These are phyloP conservation scores for Sebastes hubbsi DNA, from an alignment of 2,797 vertebrate genomes.

Conservation along the genomic window DNA sequence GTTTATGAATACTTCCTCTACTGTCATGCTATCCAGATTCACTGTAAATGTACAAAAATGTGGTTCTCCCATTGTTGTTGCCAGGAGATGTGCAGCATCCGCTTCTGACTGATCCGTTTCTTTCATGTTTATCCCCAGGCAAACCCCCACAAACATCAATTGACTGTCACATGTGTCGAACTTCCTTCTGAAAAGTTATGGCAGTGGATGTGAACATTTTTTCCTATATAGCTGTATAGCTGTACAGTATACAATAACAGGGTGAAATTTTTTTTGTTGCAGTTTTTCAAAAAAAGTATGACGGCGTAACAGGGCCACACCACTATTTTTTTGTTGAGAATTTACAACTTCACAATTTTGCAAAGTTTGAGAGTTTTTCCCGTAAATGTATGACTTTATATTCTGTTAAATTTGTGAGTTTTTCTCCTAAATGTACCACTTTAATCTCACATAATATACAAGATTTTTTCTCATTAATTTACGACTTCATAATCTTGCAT, in stretches of 20 bases:
- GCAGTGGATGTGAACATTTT: neutral
- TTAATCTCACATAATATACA: too few species aligned
- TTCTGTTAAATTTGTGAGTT: too few species aligned
- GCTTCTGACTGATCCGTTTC: constrained; percentile 28
- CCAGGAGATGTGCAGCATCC: constrained; percentile 6
- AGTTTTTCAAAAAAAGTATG: neutral
- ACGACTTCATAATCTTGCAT: too few species aligned
- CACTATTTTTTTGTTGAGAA: too few species aligned
- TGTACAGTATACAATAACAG: neutral
- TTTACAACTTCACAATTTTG: too few species aligned
- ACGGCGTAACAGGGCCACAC: too few species aligned
- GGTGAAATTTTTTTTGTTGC: neutral
- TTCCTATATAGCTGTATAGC: neutral
- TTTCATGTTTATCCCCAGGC: constrained; percentile 12
- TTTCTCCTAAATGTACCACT: too few species aligned
- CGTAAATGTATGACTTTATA: too few species aligned
- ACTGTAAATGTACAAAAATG: neutral
- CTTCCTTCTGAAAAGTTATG: neutral
- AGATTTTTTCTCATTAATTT: too few species aligned
- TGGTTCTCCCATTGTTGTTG: constrained; percentile 1
- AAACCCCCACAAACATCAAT: constrained; percentile 9
- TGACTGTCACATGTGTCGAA: constrained; percentile 2
- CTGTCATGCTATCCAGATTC: neutral
- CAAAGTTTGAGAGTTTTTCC: too few species aligned
- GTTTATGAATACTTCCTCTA: neutral